Conservation (phyloP, 1,140 invertebrate species). For the Lanistes nyassanus region DNA sequence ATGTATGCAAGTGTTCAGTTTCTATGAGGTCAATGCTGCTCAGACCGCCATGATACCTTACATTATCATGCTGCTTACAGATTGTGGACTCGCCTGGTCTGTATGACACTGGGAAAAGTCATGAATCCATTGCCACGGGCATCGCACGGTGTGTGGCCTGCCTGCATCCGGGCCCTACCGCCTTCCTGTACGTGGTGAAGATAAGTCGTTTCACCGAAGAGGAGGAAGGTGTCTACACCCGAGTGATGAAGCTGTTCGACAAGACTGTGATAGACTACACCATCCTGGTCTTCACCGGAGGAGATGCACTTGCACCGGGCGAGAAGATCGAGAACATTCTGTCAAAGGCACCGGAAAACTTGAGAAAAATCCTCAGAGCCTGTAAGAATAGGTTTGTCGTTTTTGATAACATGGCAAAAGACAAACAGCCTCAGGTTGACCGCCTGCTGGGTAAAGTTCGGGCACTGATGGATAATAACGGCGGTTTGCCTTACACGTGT, state of each 20-base stretch:
- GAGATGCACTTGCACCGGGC: background rate
- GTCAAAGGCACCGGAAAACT: background rate
- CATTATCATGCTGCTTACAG: too few species aligned
- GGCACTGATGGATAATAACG: constrained; percentile 5
- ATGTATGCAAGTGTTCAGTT: too few species aligned
- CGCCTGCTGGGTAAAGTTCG: background rate
- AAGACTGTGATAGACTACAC: background rate
- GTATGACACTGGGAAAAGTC: constrained; percentile 5
- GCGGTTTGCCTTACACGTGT: constrained; percentile 3
- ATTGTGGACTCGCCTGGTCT: constrained; percentile 23
- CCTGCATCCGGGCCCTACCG: constrained; percentile 20
- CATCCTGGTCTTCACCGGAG: constrained; percentile 22
- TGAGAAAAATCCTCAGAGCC: constrained; percentile 3
- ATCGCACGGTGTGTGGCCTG: constrained; percentile 10
- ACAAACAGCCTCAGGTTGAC: constrained; percentile 10
- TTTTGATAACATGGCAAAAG: constrained; percentile 11
- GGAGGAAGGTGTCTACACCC: constrained; percentile 7
- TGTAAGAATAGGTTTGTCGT: constrained; percentile 3
- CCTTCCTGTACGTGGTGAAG: constrained; percentile 15
- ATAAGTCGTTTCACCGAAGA: constrained; percentile 23
- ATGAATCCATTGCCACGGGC: background rate
- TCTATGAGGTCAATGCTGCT: too few species aligned
- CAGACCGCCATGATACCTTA: too few species aligned
- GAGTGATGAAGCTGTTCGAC: constrained; percentile 16
- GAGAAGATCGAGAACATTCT: constrained; percentile 11